Base-by-base conservation (phyloP, 2,888 invertebrate genomes). In the Nomada lathburiana region DNA sequence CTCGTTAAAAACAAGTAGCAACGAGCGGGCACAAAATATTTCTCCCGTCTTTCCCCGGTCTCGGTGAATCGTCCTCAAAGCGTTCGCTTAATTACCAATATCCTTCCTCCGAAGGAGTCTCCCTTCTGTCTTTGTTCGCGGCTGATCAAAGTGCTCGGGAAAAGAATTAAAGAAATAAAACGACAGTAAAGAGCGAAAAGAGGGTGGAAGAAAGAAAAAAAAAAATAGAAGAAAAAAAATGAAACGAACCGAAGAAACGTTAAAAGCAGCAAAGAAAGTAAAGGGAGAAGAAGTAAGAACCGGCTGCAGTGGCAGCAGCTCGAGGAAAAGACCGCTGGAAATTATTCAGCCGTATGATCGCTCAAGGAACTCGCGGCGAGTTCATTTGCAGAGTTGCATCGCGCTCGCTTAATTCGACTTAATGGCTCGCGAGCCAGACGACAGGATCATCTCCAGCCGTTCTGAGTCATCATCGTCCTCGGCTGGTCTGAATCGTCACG, bases 291-390 rank as follows among this genome's bases (percentile, higher is more conserved):
- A 20, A n/a, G 53, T 13, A 29, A 20, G 16, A 16, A 68, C n/a
- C 10, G 11, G 13, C 10, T 4, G 4, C 26, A 26, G 5, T 29
- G 18, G 16, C 26, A 20, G 42, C 10, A 20, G 53, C 42, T 13
- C 16, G 26, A 26, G 26, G 44, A 65, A 73, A 78, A 67, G 50
- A 47, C 52, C 10, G 59, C 23, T 23, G 44, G 63, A 82, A 47
- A 82, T 83, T 82, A 82, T 78, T 82, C 75, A 52, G 50, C 60
- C 60, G 76, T 63, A 26, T 60, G 78, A 82, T 82, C 82, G 44
- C 55, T 75, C 64, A 75, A 78, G 59, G 60, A 72, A 71, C 36
- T 77, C 57, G 53, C 42, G 20, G 36, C 53, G 47, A 64, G 72
- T 69, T 76, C 76, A 59, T 72, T 82, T 80, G 50, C 76, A 36